A percentile compares a stretch with the other conserved stretches of the same genome.
These are phyloP conservation scores for Brachirus orientalis DNA, from an alignment of 2,113 vertebrate species.

Conservation along the genomic window DNA sequence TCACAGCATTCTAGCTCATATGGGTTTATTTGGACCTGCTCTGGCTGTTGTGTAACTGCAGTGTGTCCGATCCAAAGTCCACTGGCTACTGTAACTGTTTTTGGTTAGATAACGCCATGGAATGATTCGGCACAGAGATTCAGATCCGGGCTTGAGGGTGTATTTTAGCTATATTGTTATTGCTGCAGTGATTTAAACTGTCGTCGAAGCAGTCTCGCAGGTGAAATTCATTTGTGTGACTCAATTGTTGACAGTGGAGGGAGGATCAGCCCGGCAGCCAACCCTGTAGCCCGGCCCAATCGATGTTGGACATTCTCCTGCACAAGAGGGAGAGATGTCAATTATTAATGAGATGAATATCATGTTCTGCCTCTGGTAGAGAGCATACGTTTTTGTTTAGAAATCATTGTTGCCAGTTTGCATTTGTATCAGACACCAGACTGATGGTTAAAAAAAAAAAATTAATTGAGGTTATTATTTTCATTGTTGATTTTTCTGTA, in stretches of 20 bases:
- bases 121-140: constrained; percentile 22
- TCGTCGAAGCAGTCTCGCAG: neutral
- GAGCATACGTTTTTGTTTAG: constrained; percentile 16
- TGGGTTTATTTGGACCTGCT: constrained; percentile 31
- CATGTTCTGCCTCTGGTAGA: constrained; percentile 48
- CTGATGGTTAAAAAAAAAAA: no score
- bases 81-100: constrained; percentile 28
- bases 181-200: neutral
- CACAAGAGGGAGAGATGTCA: constrained; percentile 41
- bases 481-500: neutral
- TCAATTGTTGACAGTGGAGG: constrained; percentile 29
- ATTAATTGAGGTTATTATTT: neutral
- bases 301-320: constrained; percentile 50
- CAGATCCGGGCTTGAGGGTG: neutral
- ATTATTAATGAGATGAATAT: constrained; percentile 73
- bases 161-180: constrained; percentile 13
- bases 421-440: neutral
- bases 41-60: constrained; percentile 62
- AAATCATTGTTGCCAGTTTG: constrained; percentile 16
- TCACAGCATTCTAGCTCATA: constrained; percentile 34
- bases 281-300: constrained; percentile 22
- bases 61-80: constrained; percentile 43
- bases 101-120: constrained; percentile 46
- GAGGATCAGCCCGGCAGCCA: constrained; percentile 12
- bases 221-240: neutral